Percentiles rank a stretch among this genome's conserved stretches.
These are phyloP conservation scores for Timandra comae DNA, from an alignment of 2,888 invertebrate species.

Conservation along the genomic window DNA sequence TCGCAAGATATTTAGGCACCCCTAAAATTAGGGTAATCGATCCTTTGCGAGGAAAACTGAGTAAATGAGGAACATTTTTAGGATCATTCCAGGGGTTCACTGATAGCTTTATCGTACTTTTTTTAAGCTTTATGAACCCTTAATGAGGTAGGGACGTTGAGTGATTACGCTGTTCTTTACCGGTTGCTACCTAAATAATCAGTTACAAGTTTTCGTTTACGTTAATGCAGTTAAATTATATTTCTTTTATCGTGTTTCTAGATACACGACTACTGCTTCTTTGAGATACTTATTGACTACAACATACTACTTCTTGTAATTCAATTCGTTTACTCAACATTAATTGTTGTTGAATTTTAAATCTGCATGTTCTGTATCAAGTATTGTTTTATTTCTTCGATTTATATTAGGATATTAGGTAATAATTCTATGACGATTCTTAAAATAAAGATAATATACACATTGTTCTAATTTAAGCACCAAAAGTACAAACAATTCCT, in stretches of 20 bases:
- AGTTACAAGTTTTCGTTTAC: neutral
- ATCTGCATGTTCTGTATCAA: too few relatives aligned
- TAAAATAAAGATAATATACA: too few relatives aligned
- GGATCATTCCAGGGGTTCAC: constrained; percentile 32
- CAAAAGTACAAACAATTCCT: too few relatives aligned
- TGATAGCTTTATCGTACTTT: constrained; percentile 45
- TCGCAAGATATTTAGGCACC: constrained; percentile 42
- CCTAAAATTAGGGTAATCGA: constrained; percentile 49
- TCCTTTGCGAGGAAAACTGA: constrained; percentile 32
- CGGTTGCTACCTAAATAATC: neutral
- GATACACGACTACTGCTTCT: neutral
- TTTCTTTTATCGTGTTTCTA: neutral
- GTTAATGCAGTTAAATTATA: neutral
- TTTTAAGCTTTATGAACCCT: constrained; percentile 32
- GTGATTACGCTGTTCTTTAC: constrained; percentile 6
- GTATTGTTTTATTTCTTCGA: too few relatives aligned
- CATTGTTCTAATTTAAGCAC: too few relatives aligned
- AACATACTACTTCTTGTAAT: neutral
- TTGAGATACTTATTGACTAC: neutral
- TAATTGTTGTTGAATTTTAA: too few relatives aligned
- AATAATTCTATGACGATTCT: too few relatives aligned
- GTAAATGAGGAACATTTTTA: constrained; percentile 42
- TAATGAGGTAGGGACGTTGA: constrained; percentile 23
- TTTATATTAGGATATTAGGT: too few relatives aligned
- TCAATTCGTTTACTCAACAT: neutral